phyloP scores from a whole-genome alignment of 2,888 invertebrate species.

The Cerastoderma edule region DNA sequence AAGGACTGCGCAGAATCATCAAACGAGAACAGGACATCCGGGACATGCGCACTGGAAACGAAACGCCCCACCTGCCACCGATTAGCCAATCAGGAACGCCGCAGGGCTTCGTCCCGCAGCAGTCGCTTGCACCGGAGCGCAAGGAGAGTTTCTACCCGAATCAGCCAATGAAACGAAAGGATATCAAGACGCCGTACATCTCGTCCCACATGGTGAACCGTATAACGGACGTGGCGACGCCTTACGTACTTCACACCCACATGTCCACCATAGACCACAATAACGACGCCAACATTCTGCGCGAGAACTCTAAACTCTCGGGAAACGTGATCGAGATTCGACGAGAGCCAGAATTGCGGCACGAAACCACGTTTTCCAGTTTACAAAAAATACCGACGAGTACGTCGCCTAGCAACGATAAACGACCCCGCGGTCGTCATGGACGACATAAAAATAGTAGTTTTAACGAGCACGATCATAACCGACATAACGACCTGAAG shows the following conservation, averaged over 20 bases:
- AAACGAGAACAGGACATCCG: slow-evolving; percentile 37
- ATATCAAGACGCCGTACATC: slow-evolving; percentile 61
- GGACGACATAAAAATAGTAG: slow-evolving; percentile 48
- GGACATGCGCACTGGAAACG: slow-evolving; percentile 34
- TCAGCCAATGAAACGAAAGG: slow-evolving; percentile 50
- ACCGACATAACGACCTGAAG: slow-evolving; percentile 47
- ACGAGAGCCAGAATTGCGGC: slow-evolving; percentile 53
- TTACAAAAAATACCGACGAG: slow-evolving; percentile 60
- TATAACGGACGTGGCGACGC: slow-evolving; percentile 62
- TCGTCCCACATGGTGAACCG: slow-evolving; percentile 53
- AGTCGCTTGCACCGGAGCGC: slow-evolving; percentile 24
- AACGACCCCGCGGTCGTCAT: slow-evolving; percentile 58
- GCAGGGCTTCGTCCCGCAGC: slow-evolving; percentile 32
- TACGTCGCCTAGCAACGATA: slow-evolving; percentile 61
- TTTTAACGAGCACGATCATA: slow-evolving; percentile 47
- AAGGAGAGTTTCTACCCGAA: slow-evolving; percentile 31
- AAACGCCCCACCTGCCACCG: slow-evolving; percentile 61
- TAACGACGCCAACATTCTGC: slow-evolving; percentile 36
- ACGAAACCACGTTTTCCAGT: slow-evolving; percentile 61
- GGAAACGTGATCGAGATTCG: slow-evolving; percentile 63
- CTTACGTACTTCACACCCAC: slow-evolving; percentile 64
- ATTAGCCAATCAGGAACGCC: slow-evolving; percentile 55
- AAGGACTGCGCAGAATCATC: slow-evolving; percentile 46
- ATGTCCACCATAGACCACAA: slow-evolving; percentile 53
- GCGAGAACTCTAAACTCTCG: slow-evolving; percentile 61